Percentiles rank a stretch among this genome's conserved stretches.
These are phyloP conservation scores for Lepidocyrtoides sp. DNA, from an alignment of 2,888 invertebrate genomes.

Conservation along the genomic window DNA sequence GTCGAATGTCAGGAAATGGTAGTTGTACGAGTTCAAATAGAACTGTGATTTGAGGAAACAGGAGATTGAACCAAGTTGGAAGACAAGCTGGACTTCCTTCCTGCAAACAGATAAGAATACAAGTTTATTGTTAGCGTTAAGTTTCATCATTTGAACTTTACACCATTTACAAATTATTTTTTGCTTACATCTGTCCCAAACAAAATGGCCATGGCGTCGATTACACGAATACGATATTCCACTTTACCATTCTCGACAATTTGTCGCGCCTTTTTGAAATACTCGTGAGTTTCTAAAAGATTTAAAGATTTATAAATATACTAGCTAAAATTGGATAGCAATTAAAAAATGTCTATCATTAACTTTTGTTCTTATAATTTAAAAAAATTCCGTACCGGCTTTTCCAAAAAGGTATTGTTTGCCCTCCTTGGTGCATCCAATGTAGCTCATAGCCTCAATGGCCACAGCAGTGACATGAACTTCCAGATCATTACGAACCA, in stretches of 20 bases:
- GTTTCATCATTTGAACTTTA: too few species aligned
- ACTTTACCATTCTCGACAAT: slow-evolving; percentile 79
- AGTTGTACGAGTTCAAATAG: slow-evolving; percentile 84
- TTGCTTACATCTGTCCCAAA: slow-evolving; percentile 84
- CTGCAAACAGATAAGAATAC: too few species aligned
- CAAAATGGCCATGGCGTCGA: slow-evolving; percentile 82
- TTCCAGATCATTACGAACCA: slow-evolving; percentile 75
- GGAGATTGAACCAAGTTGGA: slow-evolving; percentile 83
- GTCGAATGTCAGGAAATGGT: slow-evolving; percentile 84
- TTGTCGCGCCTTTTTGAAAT: slow-evolving; percentile 79
- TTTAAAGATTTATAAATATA: not conserved
- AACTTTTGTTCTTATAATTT: not conserved
- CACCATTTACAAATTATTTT: too few species aligned
- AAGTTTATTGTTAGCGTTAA: too few species aligned
- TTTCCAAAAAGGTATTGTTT: slow-evolving; percentile 79
- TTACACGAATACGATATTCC: slow-evolving; percentile 80
- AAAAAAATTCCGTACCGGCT: slow-evolving; percentile 72
- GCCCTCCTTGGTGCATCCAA: slow-evolving; percentile 83
- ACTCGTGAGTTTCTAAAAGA: slow-evolving; percentile 77
- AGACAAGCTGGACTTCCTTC: slow-evolving; percentile 79
- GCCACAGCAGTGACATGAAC: slow-evolving; percentile 80
- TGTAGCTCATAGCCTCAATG: slow-evolving; percentile 83
- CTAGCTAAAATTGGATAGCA: not conserved
- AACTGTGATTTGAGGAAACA: slow-evolving; percentile 82
- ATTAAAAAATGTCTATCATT: not conserved